Conservation (phyloP, 2,797 vertebrate species). For the Coranthus polyacanthus region DNA sequence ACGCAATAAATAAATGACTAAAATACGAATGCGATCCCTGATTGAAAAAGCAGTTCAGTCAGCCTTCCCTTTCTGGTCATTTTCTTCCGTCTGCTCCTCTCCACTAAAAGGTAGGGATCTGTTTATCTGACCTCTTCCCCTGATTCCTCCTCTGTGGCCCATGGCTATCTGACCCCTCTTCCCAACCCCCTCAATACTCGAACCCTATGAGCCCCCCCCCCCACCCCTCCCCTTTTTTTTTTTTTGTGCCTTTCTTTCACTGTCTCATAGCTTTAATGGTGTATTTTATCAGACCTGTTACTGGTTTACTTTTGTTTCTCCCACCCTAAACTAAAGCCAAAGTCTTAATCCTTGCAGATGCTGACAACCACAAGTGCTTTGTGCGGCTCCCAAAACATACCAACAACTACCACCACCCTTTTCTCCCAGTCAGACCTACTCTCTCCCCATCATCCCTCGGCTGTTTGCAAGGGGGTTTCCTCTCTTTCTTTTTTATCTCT, state of each 20-base stretch:
- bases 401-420: constrained; percentile 56
- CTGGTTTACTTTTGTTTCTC: constrained; percentile 38
- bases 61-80: constrained; percentile 24
- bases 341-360: constrained; percentile 70
- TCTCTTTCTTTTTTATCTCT: constrained; percentile 83
- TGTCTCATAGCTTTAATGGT: constrained; percentile 30
- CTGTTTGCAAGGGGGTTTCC: constrained; percentile 85
- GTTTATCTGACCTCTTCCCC: constrained; percentile 85
- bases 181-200: constrained; percentile 54
- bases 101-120: constrained; percentile 78
- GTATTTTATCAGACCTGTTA: constrained; percentile 52
- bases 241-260: constrained; percentile 52
- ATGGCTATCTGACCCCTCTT: constrained; percentile 84
- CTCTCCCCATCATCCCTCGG: constrained; percentile 77
- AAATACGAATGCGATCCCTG: constrained; percentile 27
- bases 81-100: constrained; percentile 59
- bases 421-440: constrained; percentile 66
- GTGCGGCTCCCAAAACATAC: constrained; percentile 72
- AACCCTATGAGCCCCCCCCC: constrained; percentile 33
- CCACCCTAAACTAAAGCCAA: constrained; percentile 64
- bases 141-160: constrained; percentile 80
- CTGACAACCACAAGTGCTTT: constrained; percentile 76
- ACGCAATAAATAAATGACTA: neutral
- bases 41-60: constrained; percentile 24
- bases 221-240: constrained; percentile 32